These are phyloP conservation scores for Cygnus atratus DNA, from an alignment of 2,113 vertebrate genomes.

Conservation along the genomic window DNA sequence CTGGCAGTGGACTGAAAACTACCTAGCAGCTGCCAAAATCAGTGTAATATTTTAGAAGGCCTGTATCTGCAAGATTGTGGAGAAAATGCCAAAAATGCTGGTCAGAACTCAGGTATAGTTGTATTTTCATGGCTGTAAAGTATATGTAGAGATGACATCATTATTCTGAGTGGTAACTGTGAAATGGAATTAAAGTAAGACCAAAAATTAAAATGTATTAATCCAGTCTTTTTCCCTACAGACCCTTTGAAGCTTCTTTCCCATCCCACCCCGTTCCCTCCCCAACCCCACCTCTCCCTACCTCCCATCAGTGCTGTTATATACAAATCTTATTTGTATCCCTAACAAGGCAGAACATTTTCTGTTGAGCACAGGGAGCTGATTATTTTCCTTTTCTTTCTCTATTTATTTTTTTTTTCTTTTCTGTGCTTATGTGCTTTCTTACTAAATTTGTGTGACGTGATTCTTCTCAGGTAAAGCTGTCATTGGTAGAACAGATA, in stretches of 20 bases:
- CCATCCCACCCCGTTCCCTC: too few relatives aligned
- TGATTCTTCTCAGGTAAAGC: background rate
- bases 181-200: background rate
- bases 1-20: background rate
- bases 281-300: too few relatives aligned
- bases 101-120: background rate
- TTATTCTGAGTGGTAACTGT: background rate
- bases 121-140: background rate
- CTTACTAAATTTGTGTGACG: background rate
- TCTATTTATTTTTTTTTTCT: background rate
- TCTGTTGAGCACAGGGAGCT: background rate
- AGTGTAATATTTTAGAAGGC: accelerated
- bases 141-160: background rate
- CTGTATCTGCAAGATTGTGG: background rate
- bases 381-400: background rate
- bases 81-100: background rate
- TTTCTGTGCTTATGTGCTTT: background rate
- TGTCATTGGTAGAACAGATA: background rate
- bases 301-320: background rate
- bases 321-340: background rate
- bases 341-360: background rate
- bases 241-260: too few relatives aligned
- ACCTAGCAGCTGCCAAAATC: background rate
- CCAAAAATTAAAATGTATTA: accelerated
- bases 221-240: background rate